Percentiles rank a stretch among this genome's conserved stretches.
phyloP scores from a whole-genome alignment of 1,140 invertebrate genomes.

The Phenacoccus solenopsis region DNA sequence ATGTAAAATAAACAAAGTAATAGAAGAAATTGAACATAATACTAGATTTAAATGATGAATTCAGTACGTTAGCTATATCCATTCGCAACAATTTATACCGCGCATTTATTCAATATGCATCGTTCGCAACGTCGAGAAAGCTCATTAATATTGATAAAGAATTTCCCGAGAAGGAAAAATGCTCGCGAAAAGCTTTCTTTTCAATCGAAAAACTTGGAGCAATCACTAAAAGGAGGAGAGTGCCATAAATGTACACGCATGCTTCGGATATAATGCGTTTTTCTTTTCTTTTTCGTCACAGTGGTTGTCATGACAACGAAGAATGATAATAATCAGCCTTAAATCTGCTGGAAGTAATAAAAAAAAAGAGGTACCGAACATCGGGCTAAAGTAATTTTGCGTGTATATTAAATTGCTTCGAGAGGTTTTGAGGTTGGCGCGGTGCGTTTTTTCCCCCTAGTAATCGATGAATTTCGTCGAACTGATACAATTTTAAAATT shows the following conservation, averaged over 20 bases:
- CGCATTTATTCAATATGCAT: too few relatives aligned
- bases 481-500: background rate
- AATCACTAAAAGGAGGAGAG: slow-evolving; percentile 8
- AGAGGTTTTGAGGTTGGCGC: background rate
- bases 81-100: too few relatives aligned
- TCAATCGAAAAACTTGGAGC: background rate
- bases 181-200: background rate
- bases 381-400: slow-evolving; percentile 6
- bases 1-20: too few relatives aligned
- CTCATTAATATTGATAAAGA: slow-evolving; percentile 12
- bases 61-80: too few relatives aligned
- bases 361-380: slow-evolving; percentile 9
- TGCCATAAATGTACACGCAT: slow-evolving; percentile 12
- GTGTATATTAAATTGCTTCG: slow-evolving; percentile 9
- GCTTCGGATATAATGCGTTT: background rate
- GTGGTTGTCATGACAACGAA: slow-evolving; percentile 8
- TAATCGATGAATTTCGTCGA: background rate
- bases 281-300: slow-evolving; percentile 6
- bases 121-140: background rate
- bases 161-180: slow-evolving; percentile 5
- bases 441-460: background rate
- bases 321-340: slow-evolving; percentile 18
- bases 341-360: slow-evolving; percentile 16
- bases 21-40: too few relatives aligned
- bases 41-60: too few relatives aligned